A percentile compares a stretch with the other conserved stretches of the same genome.
Conservation (phyloP, 2,888 invertebrate genomes). For the Microdon myrmicae region DNA sequence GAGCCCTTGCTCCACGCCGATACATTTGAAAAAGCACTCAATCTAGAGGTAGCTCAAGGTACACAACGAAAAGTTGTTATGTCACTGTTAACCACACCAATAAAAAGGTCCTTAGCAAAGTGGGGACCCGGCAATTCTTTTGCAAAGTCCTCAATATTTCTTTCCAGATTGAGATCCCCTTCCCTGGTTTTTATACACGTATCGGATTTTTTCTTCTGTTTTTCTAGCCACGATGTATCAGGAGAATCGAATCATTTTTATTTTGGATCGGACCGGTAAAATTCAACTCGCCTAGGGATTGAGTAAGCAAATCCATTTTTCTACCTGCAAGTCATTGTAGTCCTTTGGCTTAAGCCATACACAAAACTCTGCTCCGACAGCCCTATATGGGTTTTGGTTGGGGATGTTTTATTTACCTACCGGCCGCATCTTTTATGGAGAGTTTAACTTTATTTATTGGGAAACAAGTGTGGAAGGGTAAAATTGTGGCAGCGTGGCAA, state of each 20-base stretch:
- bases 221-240: neutral
- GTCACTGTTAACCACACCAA: no score
- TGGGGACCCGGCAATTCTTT: no score
- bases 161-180: constrained; percentile 8
- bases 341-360: constrained; percentile 16
- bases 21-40: no score
- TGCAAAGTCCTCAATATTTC: no score
- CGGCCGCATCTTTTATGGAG: constrained; percentile 15
- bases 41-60: no score
- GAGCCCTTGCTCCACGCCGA: no score
- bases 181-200: constrained; percentile 29
- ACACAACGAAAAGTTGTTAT: no score
- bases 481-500: constrained; percentile 29
- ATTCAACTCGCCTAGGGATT: constrained; percentile 25
- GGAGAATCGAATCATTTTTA: constrained; percentile 13
- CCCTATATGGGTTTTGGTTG: constrained; percentile 22
- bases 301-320: constrained; percentile 31
- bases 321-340: constrained; percentile 44
- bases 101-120: no score
- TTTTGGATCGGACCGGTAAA: constrained; percentile 3
- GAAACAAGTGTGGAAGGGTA: constrained; percentile 8
- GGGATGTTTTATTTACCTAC: constrained; percentile 11
- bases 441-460: constrained; percentile 37
- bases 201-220: constrained; percentile 17
- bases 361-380: constrained; percentile 4